Base-by-base conservation (phyloP, 2,888 invertebrate species). In the Steromphala cineraria region DNA sequence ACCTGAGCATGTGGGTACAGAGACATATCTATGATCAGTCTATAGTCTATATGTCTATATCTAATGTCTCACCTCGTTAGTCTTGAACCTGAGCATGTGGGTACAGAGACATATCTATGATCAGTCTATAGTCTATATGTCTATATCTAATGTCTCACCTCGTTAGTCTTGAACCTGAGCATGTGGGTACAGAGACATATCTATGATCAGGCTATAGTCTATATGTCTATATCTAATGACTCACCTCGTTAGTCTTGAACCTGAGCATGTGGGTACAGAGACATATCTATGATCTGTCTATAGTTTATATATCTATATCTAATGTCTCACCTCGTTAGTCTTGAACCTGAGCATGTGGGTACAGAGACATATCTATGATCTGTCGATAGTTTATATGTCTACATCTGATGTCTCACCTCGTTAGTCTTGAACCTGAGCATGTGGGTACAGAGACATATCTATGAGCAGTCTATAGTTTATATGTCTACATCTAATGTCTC, bases 371-470 rank as follows among this genome's bases (percentile, higher is more conserved):
- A 87, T 36, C 36, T 5, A 3, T 5, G 36, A 36, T 36, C 36
- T 3, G 13, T n/a, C n/a, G 13, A 7, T 17, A 21, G 21, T 53
- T 76, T 17, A 52, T 62, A 13, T 24, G 15, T 15, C 19, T 7
- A 10, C 10, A 8, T 13, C 5, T 5, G 53, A 19, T 19, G 17
- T 17, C 24, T 83, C 74, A 86, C 87, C 85, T 85, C 82, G 24
- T 85, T 82, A 0, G 81, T 76, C 28, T 80, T 62, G 2, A 88
- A 67, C 17, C 78, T 71, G 5, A 87, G 17, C 67, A 80, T 78
- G 75, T 88, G 88, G 0, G 84, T 85, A 71, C 87, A 88, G 24
- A 82, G 67, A 75, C 88, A 88, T 21, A 46, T 17, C 3, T 56
- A 19, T 19, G 13, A 1, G 17, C 28, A n/a, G n/a, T n/a, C n/a